These are phyloP conservation scores for Pangasianodon hypophthalmus DNA, from an alignment of 2,113 vertebrate genomes.

Conservation along the genomic window DNA sequence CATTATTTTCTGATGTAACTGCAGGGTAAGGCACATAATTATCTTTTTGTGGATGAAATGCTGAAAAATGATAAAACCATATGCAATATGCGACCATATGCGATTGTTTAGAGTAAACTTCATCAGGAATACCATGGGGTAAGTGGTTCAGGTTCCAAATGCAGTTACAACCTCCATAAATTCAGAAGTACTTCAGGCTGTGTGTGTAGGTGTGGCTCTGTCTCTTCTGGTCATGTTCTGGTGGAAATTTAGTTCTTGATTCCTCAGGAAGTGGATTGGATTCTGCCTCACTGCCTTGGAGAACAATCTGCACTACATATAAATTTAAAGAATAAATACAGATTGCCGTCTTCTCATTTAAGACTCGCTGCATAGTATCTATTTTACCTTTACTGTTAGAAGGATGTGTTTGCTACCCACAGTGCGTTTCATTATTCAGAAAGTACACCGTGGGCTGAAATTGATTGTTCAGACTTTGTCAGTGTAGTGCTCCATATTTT, in stretches of 20 bases:
- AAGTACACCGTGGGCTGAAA: conserved; percentile 19
- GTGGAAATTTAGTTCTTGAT: background rate
- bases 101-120: background rate
- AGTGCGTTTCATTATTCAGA: background rate
- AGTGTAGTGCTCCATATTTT: background rate
- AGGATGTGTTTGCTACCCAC: background rate
- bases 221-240: background rate
- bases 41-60: background rate
- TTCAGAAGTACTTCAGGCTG: background rate
- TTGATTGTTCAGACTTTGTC: conserved; percentile 17
- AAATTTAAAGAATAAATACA: background rate
- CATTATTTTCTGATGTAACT: background rate
- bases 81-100: background rate
- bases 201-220: background rate
- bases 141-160: background rate
- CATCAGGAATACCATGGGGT: background rate
- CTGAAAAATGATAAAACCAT: background rate
- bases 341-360: background rate
- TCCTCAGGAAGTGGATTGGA: background rate
- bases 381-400: background rate
- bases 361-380: background rate
- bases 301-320: background rate
- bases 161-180: background rate
- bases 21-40: background rate
- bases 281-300: background rate